Evolutionary conservation across 2,888 invertebrate genomes (phyloP), one percentile per base, ranked within the genome.

Genomic region (Sinodicranocentrus sp.): DNA sequence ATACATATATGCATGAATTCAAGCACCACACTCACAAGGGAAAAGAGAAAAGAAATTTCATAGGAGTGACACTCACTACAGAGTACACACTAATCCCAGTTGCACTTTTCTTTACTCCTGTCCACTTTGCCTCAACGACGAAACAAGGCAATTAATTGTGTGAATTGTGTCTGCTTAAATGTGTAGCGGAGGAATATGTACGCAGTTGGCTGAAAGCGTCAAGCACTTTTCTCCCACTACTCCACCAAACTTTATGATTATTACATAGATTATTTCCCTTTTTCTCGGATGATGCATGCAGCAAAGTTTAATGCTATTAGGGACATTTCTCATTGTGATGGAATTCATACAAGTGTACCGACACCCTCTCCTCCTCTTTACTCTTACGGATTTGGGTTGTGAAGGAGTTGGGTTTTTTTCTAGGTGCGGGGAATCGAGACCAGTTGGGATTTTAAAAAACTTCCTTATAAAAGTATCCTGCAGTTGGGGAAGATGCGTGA

Each of bases 91-190:
- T 48, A 48, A 48, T 57, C 25, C 28, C 63, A 63, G 33, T n/a
- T 33, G 63, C 48, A 48, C 48, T 48, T 39, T n/a, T 48, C n/a
- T 48, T n/a, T 48, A 48, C n/a, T 33, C 63, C 33, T 28, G 28
- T 63, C 33, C 17, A 33, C 63, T 25, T 33, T n/a, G 10, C 28
- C 17, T 63, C 28, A 28, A 63, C 63, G 28, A 26, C 26, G 33
- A 63, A 63, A 63, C 63, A 63, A 63, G 63, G 26, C 63, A 63
- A 28, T 28, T 63, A 63, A 63, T 63, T 33, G 63, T 63, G 28
- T 63, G 33, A 63, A 28, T 28, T 28, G 57, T 57, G 57, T 6
- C 57, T 48, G 48, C 48, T 48, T 48, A 48, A n/a, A n/a, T 48
- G 15, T n/a, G 15, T 33, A 33, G 33, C 33, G 33, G n/a, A 33